Evolutionary conservation across 1,140 invertebrate species (phyloP).

Genomic region (Maconellicoccus hirsutus): DNA sequence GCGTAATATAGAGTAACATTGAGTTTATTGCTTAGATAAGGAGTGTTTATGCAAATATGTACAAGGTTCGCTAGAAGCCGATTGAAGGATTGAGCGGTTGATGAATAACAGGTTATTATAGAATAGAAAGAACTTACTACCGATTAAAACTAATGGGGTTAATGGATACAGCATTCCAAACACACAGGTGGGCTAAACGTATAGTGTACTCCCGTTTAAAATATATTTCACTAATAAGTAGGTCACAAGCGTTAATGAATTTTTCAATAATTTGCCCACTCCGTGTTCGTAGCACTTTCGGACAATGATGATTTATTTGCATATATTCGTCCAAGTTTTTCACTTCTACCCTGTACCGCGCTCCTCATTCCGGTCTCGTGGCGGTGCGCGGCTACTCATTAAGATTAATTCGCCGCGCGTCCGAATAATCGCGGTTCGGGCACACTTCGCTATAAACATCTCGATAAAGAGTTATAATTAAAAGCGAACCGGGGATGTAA

Average conservation of each 20-base stretch:
- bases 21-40: constrained; percentile 12
- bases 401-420: neutral
- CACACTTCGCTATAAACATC: neutral
- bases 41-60: constrained; percentile 20
- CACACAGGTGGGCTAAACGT: constrained; percentile 19
- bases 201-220: constrained; percentile 8
- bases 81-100: constrained; percentile 18
- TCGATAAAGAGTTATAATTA: constrained; percentile 6
- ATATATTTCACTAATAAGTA: constrained; percentile 10
- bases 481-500: neutral
- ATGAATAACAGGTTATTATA: constrained; percentile 19
- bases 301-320: constrained; percentile 5
- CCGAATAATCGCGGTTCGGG: neutral
- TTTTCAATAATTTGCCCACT: neutral
- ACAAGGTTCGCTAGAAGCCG: constrained; percentile 19
- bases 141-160: constrained; percentile 20
- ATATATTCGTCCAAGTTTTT: too few relatives aligned
- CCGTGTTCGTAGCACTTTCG: neutral
- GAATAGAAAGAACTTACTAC: constrained; percentile 7
- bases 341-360: neutral
- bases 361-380: neutral
- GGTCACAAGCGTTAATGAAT: constrained; percentile 8
- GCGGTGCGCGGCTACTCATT: neutral
- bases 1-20: constrained; percentile 15
- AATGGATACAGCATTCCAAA: constrained; percentile 21